Evolutionary conservation across 2,113 vertebrate genomes (phyloP).

Genomic region (Hoplias malabaricus): DNA sequence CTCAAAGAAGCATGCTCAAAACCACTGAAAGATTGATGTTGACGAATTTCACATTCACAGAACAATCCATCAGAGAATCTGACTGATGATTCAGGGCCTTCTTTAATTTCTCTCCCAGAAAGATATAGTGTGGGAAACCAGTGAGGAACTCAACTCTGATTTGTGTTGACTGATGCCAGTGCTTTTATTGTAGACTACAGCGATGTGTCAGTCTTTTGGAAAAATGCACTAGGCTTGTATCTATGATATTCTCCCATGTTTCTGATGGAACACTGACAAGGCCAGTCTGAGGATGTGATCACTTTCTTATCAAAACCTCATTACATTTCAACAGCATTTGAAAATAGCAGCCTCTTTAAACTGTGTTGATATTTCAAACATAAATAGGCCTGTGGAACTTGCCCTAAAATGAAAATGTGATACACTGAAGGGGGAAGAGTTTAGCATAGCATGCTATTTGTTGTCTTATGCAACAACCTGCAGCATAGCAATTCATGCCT

Average conservation of each 20-base stretch:
- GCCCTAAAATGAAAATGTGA: no score
- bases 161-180: neutral
- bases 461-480: no score
- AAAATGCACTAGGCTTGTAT: neutral
- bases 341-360: no score
- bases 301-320: no score
- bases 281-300: no score
- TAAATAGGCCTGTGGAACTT: no score
- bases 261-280: neutral
- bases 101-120: neutral
- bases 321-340: no score
- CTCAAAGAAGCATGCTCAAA: neutral
- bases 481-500: no score
- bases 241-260: neutral
- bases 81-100: neutral
- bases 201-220: neutral
- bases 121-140: neutral
- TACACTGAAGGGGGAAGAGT: no score
- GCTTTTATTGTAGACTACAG: neutral
- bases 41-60: conserved; percentile 2
- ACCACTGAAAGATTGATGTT: neutral
- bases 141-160: neutral
- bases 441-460: no score
- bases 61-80: neutral
- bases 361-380: no score